Conservation (phyloP, 2,888 invertebrate genomes). For the Coremacera marginata region DNA sequence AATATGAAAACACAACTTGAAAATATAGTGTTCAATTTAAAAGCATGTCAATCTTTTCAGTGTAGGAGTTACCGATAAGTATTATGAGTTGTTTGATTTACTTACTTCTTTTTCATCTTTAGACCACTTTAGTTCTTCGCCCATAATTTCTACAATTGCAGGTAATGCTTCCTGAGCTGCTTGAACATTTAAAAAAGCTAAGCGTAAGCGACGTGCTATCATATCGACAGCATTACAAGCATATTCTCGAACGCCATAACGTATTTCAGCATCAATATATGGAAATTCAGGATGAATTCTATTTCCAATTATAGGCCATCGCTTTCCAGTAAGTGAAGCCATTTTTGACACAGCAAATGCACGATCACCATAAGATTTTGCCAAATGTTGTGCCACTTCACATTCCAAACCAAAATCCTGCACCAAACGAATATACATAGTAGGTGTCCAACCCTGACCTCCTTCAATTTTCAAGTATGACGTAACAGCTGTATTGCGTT, state of each 20-base stretch:
- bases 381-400: constrained; percentile 96
- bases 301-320: constrained; percentile 98
- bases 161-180: constrained; percentile 97
- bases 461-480: constrained; percentile 95
- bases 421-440: constrained; percentile 97
- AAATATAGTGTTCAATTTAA: no score
- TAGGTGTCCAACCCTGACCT: constrained; percentile 96
- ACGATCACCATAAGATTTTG: constrained; percentile 96
- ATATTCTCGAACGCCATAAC: constrained; percentile 95
- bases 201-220: constrained; percentile 91
- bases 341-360: constrained; percentile 98
- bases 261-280: constrained; percentile 96
- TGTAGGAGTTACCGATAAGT: no score
- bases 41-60: no score
- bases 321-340: constrained; percentile 93
- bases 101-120: constrained; percentile 78
- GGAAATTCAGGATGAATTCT: constrained; percentile 98
- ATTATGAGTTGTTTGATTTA: no score
- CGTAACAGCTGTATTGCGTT: constrained; percentile 80
- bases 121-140: constrained; percentile 93
- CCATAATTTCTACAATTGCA: constrained; percentile 94
- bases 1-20: no score
- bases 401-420: constrained; percentile 99
- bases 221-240: constrained; percentile 97
- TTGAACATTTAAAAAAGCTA: constrained; percentile 97